These are phyloP conservation scores for Platygyra sinensis DNA, from an alignment of 64 coral and sea anemone genomes.

Conservation along the genomic window DNA sequence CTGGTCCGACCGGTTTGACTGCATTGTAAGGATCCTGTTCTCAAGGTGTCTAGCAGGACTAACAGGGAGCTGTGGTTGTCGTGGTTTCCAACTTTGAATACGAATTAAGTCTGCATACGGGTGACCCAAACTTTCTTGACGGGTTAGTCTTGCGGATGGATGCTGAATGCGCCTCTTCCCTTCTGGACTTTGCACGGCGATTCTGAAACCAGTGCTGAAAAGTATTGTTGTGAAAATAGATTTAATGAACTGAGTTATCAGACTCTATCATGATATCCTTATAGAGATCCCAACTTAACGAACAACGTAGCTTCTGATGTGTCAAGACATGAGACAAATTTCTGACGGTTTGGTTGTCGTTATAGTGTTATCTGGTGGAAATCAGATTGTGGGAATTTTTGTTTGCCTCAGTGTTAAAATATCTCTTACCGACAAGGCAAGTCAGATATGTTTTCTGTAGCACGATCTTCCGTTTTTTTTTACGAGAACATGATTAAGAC, in stretches of 20 bases:
- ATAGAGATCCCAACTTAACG: no score
- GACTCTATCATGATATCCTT: no score
- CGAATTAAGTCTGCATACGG: background rate
- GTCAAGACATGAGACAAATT: no score
- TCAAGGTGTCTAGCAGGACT: background rate
- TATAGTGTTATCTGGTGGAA: no score
- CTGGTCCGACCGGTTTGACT: background rate
- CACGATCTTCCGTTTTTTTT: no score
- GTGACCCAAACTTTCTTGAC: background rate
- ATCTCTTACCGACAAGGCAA: no score
- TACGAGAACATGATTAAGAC: no score
- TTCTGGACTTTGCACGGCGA: background rate
- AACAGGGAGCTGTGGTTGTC: background rate
- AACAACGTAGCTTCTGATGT: no score
- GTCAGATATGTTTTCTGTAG: no score
- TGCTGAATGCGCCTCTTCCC: background rate
- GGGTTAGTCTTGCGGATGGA: background rate
- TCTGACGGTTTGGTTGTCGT: no score
- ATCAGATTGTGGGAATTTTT: no score
- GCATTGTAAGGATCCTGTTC: background rate
- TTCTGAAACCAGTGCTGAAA: conserved; percentile 22
- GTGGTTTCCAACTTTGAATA: background rate
- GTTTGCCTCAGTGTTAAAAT: no score
- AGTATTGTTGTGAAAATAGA: background rate
- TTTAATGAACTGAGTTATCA: background rate